Evolutionary conservation across 2,113 vertebrate genomes (phyloP).

Genomic region (Scatophagus argus): DNA sequence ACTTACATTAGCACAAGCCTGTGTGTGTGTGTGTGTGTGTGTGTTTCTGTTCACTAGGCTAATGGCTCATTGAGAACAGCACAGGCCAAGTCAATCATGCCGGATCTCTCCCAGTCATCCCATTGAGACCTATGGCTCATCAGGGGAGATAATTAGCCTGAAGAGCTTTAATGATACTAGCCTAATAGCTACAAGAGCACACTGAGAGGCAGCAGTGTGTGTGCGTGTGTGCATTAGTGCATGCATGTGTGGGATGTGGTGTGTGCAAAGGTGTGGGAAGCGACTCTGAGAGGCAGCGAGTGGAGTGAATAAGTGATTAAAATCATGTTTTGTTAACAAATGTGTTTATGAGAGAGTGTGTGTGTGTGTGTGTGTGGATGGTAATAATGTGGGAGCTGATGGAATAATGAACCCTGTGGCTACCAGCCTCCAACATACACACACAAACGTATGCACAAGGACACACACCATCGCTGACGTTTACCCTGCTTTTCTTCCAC

Average conservation of each 20-base stretch:
- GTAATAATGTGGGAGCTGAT: slow-evolving; percentile 37
- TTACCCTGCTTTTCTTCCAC: slow-evolving; percentile 16
- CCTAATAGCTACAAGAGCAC: slow-evolving; percentile 72
- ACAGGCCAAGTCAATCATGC: slow-evolving; percentile 71
- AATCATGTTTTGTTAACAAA: slow-evolving; percentile 53
- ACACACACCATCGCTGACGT: not conserved
- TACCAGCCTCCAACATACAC: slow-evolving; percentile 18
- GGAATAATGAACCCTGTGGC: slow-evolving; percentile 49
- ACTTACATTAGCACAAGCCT: slow-evolving; percentile 41
- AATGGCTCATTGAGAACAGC: slow-evolving; percentile 52
- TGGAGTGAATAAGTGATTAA: slow-evolving; percentile 54
- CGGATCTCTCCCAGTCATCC: slow-evolving; percentile 51
- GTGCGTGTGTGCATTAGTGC: slow-evolving; percentile 2
- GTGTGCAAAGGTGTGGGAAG: slow-evolving; percentile 30
- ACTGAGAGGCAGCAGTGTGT: slow-evolving; percentile 36
- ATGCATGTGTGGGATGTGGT: slow-evolving; percentile 19
- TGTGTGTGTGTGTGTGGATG: slow-evolving; percentile 13
- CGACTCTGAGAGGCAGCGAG: slow-evolving; percentile 24
- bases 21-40: slow-evolving; percentile 18
- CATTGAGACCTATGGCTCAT: slow-evolving; percentile 72
- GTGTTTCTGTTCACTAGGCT: slow-evolving; percentile 26
- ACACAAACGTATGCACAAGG: not conserved
- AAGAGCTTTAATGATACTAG: slow-evolving; percentile 74
- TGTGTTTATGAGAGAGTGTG: slow-evolving; percentile 15
- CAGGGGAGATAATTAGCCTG: slow-evolving; percentile 76